Conservation (phyloP, 2,888 invertebrate genomes). For the Entomobrya proxima region DNA sequence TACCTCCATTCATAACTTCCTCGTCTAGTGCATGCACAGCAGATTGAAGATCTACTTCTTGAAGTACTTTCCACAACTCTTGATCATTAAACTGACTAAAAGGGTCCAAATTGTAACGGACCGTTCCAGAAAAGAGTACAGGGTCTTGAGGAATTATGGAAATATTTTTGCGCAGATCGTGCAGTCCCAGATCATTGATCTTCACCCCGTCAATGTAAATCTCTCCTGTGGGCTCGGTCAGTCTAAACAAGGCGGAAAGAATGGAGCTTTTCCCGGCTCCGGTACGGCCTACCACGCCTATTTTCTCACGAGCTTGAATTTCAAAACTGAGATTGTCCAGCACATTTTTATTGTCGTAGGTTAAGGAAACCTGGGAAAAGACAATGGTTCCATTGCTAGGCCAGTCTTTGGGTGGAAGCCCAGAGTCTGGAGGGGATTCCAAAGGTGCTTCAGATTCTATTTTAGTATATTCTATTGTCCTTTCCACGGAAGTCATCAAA, state of each 20-base stretch:
- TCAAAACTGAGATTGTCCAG: constrained; percentile 78
- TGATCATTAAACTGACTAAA: constrained; percentile 88
- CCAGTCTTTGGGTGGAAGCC: constrained; percentile 66
- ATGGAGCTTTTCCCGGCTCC: constrained; percentile 87
- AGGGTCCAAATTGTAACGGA: constrained; percentile 93
- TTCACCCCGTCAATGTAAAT: constrained; percentile 85
- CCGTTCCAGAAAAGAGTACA: constrained; percentile 89
- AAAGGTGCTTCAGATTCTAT: constrained; percentile 84
- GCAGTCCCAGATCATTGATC: constrained; percentile 78
- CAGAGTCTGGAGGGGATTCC: constrained; percentile 79
- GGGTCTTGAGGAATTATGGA: constrained; percentile 96
- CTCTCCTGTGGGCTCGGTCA: constrained; percentile 87
- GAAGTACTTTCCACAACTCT: constrained; percentile 90
- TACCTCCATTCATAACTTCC: constrained; percentile 68
- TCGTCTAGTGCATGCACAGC: constrained; percentile 56
- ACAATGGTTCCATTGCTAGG: constrained; percentile 45
- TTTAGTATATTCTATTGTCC: constrained; percentile 87
- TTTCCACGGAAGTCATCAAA: constrained; percentile 91
- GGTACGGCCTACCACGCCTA: constrained; percentile 83
- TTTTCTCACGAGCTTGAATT: constrained; percentile 82
- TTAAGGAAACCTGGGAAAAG: constrained; percentile 47
- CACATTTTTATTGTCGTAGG: constrained; percentile 82
- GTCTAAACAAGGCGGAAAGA: constrained; percentile 87
- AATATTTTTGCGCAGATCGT: constrained; percentile 87
- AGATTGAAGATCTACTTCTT: constrained; percentile 81